Base-by-base conservation (phyloP, 2,113 vertebrate species). In the Paradisaea rubra region DNA sequence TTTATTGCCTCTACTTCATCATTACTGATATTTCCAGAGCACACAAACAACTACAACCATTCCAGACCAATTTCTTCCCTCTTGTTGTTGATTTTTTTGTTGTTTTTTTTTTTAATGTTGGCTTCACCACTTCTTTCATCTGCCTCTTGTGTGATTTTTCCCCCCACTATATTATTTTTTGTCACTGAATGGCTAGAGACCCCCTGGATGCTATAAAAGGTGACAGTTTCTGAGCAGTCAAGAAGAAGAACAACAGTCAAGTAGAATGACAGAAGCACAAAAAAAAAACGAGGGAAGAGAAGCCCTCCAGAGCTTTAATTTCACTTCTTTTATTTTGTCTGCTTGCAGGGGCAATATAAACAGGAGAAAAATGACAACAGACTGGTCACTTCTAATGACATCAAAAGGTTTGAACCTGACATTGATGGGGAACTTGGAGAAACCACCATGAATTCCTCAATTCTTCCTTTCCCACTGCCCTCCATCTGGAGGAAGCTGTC, bases 1-100 rank as follows among this genome's bases (percentile, higher is more conserved):
- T 92, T 96, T 97, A 90, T 87, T 94, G 71, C 73, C 35, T 60
- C 66, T 37, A 91, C 63, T 92, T 93, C 61, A 39, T 94, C 7
- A 35, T 92, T 94, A 89, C 66, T 66, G 52, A 42, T 91, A 88
- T 86, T 94, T 96, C 47, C 64, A 92, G 74, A 92, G 60, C 39
- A 57, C 74, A 65, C 50, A 86, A 77, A 71, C 56, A 61, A 56
- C 53, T 57, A 31, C 59, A 84, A 33, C 47, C 22, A 83, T 57
- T 60, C 65, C 88, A 91, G 20, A 25, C 27, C 23, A 19, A 23
- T 13, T 61, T 24, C 33, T 81, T 87, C 35, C 30, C 33, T 85
- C 74, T 93, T 73, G 35, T 59, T 72, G n/a, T 8, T 53, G 68
- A 13, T 15, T 44, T 73, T 24, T 63, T 54, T 41, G 22, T 39